Evolutionary conservation across 2,797 vertebrate genomes (phyloP), one percentile per base, ranked within the genome.

Genomic region (Falco berigora): DNA sequence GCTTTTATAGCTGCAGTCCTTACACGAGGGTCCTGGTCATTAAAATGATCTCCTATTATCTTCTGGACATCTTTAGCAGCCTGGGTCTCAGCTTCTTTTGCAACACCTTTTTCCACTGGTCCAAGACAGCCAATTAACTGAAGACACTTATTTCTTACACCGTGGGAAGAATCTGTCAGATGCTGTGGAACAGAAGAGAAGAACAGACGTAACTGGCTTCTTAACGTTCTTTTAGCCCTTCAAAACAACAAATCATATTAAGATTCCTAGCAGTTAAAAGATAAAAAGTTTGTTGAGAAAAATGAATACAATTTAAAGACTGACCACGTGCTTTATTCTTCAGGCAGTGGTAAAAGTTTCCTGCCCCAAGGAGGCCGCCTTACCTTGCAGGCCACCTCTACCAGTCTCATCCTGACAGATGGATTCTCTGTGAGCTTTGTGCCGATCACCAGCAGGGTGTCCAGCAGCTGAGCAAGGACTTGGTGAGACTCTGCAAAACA

Each of bases 361-460:
- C 69, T 27, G 36, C 18, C 13, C 12, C 6, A 25, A 8, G 36
- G 36, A 86, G 9, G 25, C 32, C 3, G 0, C 46, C 75, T 96
- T 97, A 99, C 99, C 99, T 99, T 99, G 98, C 98, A 99, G 34
- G 99, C 99, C 75, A 99, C 98, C 46, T 99, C 99, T 3, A 99
- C 98, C 86, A 99, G 97, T 79, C 98, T 98, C 94, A 98, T 98
- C 91, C 98, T 98, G 81, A 99, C 97, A 13, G 98, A 82, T 1
- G 96, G 97, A 86, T 97, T 99, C 44, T 99, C 99, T 12, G 98
- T 98, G 12, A 99, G 98, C 36, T 99, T 99, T 17, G 98, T 97
- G 32, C 99, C 99, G 3, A 99, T 99, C 90, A 98, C 98, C 97
- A 99, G 97, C 62, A 99, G 97, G 3, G 99, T 99, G 93, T 99